Evolutionary conservation across 1,140 invertebrate species (phyloP).

Genomic region (Halyomorpha halys): DNA sequence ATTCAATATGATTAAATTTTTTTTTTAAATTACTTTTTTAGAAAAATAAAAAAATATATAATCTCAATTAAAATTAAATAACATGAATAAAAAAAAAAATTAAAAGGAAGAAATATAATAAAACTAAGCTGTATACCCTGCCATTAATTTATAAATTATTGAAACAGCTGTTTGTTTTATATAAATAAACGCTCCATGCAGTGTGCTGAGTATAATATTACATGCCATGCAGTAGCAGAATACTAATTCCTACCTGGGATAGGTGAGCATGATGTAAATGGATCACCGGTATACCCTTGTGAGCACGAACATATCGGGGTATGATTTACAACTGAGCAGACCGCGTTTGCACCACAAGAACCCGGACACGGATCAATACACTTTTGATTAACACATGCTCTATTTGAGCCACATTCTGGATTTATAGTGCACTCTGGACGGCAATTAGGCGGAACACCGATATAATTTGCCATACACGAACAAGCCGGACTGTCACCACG

Average conservation of each 20-base stretch:
- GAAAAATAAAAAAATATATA: too few relatives aligned
- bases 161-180: too few relatives aligned
- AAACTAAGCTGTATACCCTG: too few relatives aligned
- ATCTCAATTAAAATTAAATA: too few relatives aligned
- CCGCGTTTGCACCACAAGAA: constrained; percentile 44
- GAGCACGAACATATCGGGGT: constrained; percentile 43
- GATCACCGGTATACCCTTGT: constrained; percentile 46
- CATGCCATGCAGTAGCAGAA: constrained; percentile 9
- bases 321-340: constrained; percentile 43
- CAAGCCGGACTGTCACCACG: constrained; percentile 39
- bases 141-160: too few relatives aligned
- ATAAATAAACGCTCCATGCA: constrained; percentile 11
- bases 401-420: constrained; percentile 42
- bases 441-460: constrained; percentile 44
- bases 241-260: constrained; percentile 40
- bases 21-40: too few relatives aligned
- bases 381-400: constrained; percentile 42
- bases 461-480: constrained; percentile 40
- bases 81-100: too few relatives aligned
- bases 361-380: constrained; percentile 45
- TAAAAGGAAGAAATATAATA: too few relatives aligned
- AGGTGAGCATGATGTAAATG: constrained; percentile 41
- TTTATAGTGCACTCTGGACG: constrained; percentile 43
- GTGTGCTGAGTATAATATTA: constrained; percentile 6
- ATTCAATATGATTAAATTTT: too few relatives aligned